Percentiles rank a stretch among this genome's conserved stretches.
phyloP scores from a whole-genome alignment of 35 echinoderm and acorn worm species.

The Ophioderma brevispina region DNA sequence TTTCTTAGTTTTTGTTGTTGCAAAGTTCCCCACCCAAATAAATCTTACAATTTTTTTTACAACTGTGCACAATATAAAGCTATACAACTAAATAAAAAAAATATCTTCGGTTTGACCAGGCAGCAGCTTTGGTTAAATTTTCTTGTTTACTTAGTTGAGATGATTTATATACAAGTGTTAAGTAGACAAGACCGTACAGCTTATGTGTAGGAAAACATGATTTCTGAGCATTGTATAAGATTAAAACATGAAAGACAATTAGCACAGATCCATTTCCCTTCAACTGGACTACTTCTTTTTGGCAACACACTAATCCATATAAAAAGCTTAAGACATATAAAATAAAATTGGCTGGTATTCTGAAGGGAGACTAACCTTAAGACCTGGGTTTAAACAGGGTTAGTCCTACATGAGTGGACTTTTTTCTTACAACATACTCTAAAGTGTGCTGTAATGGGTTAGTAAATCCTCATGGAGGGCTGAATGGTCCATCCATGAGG shows the following conservation, averaged over 20 bases:
- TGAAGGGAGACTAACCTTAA: too few relatives aligned
- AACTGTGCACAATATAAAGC: conserved; percentile 1
- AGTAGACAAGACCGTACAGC: neutral
- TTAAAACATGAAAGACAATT: neutral
- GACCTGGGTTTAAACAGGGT: too few relatives aligned
- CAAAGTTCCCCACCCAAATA: neutral
- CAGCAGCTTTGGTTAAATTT: neutral
- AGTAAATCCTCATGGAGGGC: too few relatives aligned
- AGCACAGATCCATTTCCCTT: neutral
- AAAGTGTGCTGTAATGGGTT: too few relatives aligned
- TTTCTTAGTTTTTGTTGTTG: neutral
- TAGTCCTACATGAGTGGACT: too few relatives aligned
- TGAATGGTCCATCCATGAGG: too few relatives aligned
- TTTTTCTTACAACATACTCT: too few relatives aligned
- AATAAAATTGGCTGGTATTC: neutral
- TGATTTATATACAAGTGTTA: neutral
- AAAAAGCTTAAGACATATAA: neutral
- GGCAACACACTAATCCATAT: neutral
- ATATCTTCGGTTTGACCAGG: neutral
- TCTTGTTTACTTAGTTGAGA: neutral
- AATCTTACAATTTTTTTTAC: neutral
- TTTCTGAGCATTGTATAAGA: neutral
- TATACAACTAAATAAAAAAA: neutral
- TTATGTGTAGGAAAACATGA: too few relatives aligned
- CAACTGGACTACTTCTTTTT: neutral